phyloP scores from a whole-genome alignment of 2,797 vertebrate genomes.

The Parauchenoglanis punctatus region DNA sequence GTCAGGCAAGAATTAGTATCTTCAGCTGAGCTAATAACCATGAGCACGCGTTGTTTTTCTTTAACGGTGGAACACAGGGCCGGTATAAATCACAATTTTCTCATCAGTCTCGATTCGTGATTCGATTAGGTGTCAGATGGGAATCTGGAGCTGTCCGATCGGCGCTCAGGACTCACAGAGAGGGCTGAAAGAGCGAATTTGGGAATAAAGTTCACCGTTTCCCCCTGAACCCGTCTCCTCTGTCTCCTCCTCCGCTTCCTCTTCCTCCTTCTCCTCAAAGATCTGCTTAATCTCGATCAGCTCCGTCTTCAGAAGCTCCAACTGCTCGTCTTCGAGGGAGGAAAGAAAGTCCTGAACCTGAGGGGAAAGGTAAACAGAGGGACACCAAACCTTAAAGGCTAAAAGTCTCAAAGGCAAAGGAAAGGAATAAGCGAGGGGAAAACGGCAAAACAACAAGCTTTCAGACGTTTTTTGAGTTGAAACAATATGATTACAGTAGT shows the following conservation, averaged over 20 bases:
- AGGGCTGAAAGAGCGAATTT: constrained; percentile 73
- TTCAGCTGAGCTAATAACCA: background rate
- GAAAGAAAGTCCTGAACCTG: constrained; percentile 90
- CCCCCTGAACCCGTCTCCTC: constrained; percentile 64
- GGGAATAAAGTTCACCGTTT: constrained; percentile 79
- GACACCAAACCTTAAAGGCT: background rate
- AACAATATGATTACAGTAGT: background rate
- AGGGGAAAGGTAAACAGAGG: background rate
- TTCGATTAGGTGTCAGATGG: constrained; percentile 17
- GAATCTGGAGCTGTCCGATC: background rate
- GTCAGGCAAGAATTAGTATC: background rate
- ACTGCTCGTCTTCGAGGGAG: constrained; percentile 79
- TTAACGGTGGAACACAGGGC: background rate
- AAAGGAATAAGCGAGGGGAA: background rate
- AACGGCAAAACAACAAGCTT: background rate
- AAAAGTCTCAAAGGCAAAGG: background rate
- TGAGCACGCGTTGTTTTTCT: background rate
- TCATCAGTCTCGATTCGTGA: constrained; percentile 23
- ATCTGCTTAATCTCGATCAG: constrained; percentile 91
- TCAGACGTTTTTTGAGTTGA: background rate
- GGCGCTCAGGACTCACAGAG: constrained; percentile 70
- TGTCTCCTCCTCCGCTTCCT: constrained; percentile 71
- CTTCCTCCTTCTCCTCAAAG: constrained; percentile 81
- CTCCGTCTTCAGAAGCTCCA: constrained; percentile 86
- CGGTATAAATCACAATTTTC: background rate